These are phyloP conservation scores for Hypomesus transpacificus DNA, from an alignment of 2,113 vertebrate genomes.

Conservation along the genomic window DNA sequence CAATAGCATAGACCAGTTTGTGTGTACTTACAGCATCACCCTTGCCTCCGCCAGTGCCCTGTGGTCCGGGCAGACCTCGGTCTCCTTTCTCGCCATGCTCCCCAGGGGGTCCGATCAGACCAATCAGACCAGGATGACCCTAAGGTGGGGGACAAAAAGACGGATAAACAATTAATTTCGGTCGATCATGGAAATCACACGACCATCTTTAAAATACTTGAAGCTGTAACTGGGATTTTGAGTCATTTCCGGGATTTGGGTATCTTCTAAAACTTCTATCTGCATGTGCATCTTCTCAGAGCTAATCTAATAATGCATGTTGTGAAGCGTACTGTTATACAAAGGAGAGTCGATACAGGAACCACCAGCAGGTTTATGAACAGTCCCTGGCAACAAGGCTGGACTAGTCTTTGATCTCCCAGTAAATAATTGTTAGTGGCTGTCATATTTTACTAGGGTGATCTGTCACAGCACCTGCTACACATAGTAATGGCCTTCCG, in stretches of 20 bases:
- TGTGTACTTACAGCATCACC: constrained; percentile 83
- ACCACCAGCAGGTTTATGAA: constrained; percentile 19
- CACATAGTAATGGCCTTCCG: constrained; percentile 47
- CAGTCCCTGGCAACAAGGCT: neutral
- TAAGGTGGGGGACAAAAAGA: constrained; percentile 44
- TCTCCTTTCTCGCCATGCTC: constrained; percentile 97
- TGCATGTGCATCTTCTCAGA: too few relatives aligned
- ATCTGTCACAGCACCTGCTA: constrained; percentile 41
- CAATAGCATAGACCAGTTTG: too few relatives aligned
- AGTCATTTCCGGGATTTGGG: too few relatives aligned
- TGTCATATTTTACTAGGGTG: constrained; percentile 49
- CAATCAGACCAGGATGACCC: constrained; percentile 97
- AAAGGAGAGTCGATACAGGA: constrained; percentile 12
- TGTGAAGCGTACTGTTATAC: neutral
- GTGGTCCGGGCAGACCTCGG: constrained; percentile 88
- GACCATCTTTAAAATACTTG: neutral
- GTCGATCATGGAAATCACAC: neutral
- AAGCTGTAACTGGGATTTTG: too few relatives aligned
- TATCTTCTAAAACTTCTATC: too few relatives aligned
- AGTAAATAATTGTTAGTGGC: constrained; percentile 44
- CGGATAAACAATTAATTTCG: neutral
- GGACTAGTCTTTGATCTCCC: constrained; percentile 22
- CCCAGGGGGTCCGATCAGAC: constrained; percentile 93
- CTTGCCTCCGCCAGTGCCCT: constrained; percentile 84
- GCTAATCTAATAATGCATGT: too few relatives aligned